Percentiles rank a stretch among this genome's conserved stretches.
Evolutionary conservation across 1,140 invertebrate genomes (phyloP).

Genomic region (Pseudomyrmex sp.): DNA sequence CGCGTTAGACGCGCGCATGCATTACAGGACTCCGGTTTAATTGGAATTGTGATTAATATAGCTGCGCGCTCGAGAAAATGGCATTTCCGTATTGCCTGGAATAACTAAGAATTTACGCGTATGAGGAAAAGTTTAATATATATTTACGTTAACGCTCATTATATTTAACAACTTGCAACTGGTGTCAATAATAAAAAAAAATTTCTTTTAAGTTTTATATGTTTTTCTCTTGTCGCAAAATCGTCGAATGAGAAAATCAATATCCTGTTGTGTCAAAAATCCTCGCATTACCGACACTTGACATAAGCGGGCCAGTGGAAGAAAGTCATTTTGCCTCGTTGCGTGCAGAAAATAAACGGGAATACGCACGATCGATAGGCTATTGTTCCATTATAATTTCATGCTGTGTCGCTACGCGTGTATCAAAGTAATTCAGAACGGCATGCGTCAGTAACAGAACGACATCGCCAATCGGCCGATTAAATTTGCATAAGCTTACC

Average conservation of each 20-base stretch:
- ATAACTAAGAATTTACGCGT: slow-evolving; percentile 24
- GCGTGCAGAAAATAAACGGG: slow-evolving; percentile 37
- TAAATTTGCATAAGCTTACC: slow-evolving; percentile 48
- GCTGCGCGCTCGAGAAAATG: slow-evolving; percentile 22
- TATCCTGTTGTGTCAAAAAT: slow-evolving; percentile 23
- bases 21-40: slow-evolving; percentile 67
- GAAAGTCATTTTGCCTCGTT: slow-evolving; percentile 52
- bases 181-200: slow-evolving; percentile 15
- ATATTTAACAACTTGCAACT: too few relatives aligned
- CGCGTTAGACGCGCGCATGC: slow-evolving; percentile 61
- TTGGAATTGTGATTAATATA: slow-evolving; percentile 73
- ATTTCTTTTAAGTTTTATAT: slow-evolving; percentile 12
- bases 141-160: not conserved
- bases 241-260: slow-evolving; percentile 21
- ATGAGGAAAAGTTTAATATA: not conserved
- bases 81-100: slow-evolving; percentile 44
- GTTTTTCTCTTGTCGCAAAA: not conserved
- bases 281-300: slow-evolving; percentile 1
- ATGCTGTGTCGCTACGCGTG: slow-evolving; percentile 36
- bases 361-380: slow-evolving; percentile 56
- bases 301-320: slow-evolving; percentile 33
- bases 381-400: slow-evolving; percentile 66
- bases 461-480: slow-evolving; percentile 51
- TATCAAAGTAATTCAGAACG: slow-evolving; percentile 57
- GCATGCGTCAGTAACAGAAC: slow-evolving; percentile 37